Evolutionary conservation across 2,113 vertebrate species (phyloP), one percentile per base, ranked within the genome.

Genomic region (Coptodon bakossiorum): DNA sequence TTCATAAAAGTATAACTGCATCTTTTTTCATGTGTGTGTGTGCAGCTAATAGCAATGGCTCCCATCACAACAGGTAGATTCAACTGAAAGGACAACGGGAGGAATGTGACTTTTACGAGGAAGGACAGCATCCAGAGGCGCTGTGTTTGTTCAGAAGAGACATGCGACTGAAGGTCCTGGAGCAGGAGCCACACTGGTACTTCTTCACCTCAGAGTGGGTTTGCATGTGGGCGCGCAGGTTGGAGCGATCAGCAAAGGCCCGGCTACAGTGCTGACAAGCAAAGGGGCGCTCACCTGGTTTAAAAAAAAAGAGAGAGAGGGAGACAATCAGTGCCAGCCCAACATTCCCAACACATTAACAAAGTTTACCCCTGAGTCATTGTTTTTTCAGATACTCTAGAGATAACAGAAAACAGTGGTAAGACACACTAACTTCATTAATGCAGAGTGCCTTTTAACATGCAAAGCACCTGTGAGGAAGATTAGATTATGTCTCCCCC

Each of bases 121-220:
- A 95, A 1, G 96, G 96, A 0, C 97, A 97, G 93, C 98, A 99
- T 93, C 98, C 97, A 0, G 98, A 97, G 88, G 97, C 96, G 2
- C 96, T 96, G 71, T 99, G 98, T 90, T 99, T 99, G 96, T 99
- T 98, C 53, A 99, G 97, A 92, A 99, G 96, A 6, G 98, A 99
- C 98, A 99, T 99, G 73, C 98, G 97, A 87, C 98, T 99, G 97
- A 99, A 99, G 97, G 98, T 99, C 86, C 98, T 97, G 6, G 98
- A 97, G 85, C 98, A 99, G 50, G 96, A 96, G 93, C 96, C 94
- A 61, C 98, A 99, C 93, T 98, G 98, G 95, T 99, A 99, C 96
- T 99, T 99, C 96, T 99, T 99, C 89, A 99, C 98, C 27, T 99
- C 98, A 0, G 98, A 98, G 95, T 99, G 98, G 61, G 98, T 99